Base-by-base conservation (phyloP, 2,888 invertebrate genomes). In the Timema cristinae region DNA sequence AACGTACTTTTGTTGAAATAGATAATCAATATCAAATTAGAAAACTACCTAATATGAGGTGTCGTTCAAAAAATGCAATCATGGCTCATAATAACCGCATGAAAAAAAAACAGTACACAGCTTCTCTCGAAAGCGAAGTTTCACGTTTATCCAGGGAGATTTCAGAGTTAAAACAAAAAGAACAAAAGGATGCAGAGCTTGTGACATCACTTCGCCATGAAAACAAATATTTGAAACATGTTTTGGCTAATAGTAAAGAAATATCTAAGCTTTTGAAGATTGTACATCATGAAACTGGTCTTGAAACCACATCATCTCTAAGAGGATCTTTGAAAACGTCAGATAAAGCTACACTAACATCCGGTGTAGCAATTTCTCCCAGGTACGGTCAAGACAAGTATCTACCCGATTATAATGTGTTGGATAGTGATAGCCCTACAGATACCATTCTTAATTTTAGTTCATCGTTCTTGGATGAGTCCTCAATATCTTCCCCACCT, bases 81-180 rank as follows among this genome's bases (percentile, higher is more conserved):
- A 83, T 88, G 81, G 89, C 89, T 2, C 81, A 89, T 5, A 87
- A 88, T 77, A 89, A 89, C 78, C 83, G 89, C 1, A 82, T 85
- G 2, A 85, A 83, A 59, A 89, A 89, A 77, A 89, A 89, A 78
- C 83, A 85, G 51, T 86, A 89, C 76, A 76, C 89, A 32, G 83
- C 86, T 72, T 83, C 82, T 47, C 81, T 89, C 15, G 89, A 89
- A 77, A 82, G 80, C 50, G 84, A 86, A 74, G 78, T 87, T 0
- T 76, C 80, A 0, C 78, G 80, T 11, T 80, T 85, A 49, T 83
- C 83, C 66, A 78, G 77, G 8, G 83, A 84, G 48, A 87, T 87
- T 76, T 82, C 81, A 71, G 83, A 82, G 11, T 79, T 88, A n/a
- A 79, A 81, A 1, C 82, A 82, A 70, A 81, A 83, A 0, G 78